Conservation (phyloP, 2,113 vertebrate species). For the Chaetodon auriga region DNA sequence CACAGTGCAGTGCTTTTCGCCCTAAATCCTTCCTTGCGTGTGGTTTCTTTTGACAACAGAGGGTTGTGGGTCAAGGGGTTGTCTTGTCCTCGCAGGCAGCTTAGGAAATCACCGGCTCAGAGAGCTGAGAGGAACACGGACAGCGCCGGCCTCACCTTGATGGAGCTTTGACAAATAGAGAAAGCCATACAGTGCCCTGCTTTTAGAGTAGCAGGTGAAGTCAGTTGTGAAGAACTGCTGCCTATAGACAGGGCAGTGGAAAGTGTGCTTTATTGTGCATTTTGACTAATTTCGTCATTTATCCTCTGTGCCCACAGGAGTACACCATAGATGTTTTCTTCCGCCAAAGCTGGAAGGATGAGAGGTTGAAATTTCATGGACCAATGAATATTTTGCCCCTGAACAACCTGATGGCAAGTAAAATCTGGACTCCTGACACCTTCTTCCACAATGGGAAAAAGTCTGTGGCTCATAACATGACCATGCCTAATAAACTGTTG, state of each 20-base stretch:
- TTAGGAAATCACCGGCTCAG: constrained; percentile 37
- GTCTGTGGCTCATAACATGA: constrained; percentile 99
- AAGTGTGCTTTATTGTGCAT: no score
- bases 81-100: constrained; percentile 39
- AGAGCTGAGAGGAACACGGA: constrained; percentile 19
- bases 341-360: constrained; percentile 98
- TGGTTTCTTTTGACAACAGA: constrained; percentile 57
- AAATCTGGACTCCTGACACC: constrained; percentile 99
- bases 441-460: constrained; percentile 99
- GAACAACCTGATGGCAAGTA: constrained; percentile 99
- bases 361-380: constrained; percentile 94
- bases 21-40: constrained; percentile 47
- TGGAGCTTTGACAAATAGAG: constrained; percentile 47
- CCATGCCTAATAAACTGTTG: constrained; percentile 98
- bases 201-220: constrained; percentile 47
- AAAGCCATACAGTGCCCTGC: background rate
- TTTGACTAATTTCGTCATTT: background rate
- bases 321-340: constrained; percentile 99
- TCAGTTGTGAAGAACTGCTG: constrained; percentile 37
- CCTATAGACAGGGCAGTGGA: background rate
- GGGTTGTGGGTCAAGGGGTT: constrained; percentile 66
- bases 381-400: constrained; percentile 97
- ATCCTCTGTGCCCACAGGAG: constrained; percentile 84
- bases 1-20: constrained; percentile 52
- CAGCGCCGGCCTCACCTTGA: constrained; percentile 26